Conservation (phyloP, 2,888 invertebrate species). For the Lithophane semibrunnea region DNA sequence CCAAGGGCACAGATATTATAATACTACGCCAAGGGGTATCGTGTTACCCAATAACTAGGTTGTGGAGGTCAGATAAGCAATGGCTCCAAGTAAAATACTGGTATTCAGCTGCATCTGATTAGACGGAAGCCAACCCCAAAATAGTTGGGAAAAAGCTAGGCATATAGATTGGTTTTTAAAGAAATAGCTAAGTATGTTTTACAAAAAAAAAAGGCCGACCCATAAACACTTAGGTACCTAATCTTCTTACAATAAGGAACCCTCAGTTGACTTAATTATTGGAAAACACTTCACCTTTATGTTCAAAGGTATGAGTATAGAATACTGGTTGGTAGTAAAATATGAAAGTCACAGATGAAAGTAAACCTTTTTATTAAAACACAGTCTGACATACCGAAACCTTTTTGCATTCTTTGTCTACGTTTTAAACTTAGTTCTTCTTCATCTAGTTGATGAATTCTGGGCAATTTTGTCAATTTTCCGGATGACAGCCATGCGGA, state of each 20-base stretch:
- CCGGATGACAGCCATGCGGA: too few relatives aligned
- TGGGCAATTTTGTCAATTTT: neutral
- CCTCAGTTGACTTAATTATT: conserved; percentile 46
- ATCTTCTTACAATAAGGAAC: conserved; percentile 23
- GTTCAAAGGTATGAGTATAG: conserved; percentile 10
- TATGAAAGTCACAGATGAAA: neutral
- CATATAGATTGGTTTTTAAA: neutral
- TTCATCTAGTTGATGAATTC: neutral
- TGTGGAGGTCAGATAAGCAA: neutral
- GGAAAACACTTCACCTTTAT: conserved; percentile 39
- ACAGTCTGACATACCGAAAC: neutral
- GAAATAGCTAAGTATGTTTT: neutral
- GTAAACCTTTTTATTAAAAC: neutral
- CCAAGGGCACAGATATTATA: too few relatives aligned
- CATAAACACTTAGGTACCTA: conserved; percentile 13
- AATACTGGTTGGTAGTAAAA: neutral
- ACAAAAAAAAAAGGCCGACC: conserved; percentile 7
- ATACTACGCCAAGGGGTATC: too few relatives aligned
- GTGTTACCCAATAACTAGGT: neutral
- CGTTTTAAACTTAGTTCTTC: neutral
- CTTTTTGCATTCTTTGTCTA: too few relatives aligned
- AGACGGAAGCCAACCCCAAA: neutral
- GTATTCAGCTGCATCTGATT: neutral
- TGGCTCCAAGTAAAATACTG: neutral
- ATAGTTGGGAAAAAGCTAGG: neutral